A percentile compares a stretch with the other conserved stretches of the same genome.
phyloP scores from a whole-genome alignment of 1,140 invertebrate species.

The Leptinotarsa undecemlineata region DNA sequence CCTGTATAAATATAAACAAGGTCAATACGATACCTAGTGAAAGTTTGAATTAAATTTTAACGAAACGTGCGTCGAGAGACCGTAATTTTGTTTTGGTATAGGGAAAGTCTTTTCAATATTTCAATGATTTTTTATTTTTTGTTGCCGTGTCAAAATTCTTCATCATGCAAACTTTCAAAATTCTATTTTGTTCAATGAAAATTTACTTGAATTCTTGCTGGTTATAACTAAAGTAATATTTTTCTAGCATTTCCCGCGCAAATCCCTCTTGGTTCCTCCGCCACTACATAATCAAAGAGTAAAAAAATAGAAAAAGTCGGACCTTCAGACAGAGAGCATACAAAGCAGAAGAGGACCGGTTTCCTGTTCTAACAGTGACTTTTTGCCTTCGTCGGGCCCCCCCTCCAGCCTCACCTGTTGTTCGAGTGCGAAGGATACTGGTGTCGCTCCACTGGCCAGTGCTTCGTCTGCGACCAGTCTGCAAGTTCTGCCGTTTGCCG shows the following conservation, averaged over 20 bases:
- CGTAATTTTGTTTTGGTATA: no score
- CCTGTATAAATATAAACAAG: no score
- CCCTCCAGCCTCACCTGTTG: conserved; percentile 18
- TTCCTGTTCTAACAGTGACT: conserved; percentile 17
- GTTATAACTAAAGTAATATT: no score
- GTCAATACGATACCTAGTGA: no score
- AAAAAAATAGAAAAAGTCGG: not conserved
- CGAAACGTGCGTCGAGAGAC: no score
- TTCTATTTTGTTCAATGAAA: no score
- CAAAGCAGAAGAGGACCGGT: conserved; percentile 19
- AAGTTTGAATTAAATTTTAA: no score
- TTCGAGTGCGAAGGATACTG: conserved; percentile 12
- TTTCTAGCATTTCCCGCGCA: not conserved
- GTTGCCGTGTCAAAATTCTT: no score
- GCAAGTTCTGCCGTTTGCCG: conserved; percentile 13
- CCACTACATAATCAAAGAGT: not conserved
- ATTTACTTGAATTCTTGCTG: no score
- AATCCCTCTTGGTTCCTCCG: not conserved
- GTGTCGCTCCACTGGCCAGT: conserved; percentile 1
- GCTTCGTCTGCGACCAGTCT: conserved; percentile 16
- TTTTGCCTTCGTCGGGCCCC: conserved; percentile 19
- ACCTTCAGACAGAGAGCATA: conserved; percentile 7
- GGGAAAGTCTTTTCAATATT: no score
- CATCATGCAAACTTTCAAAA: no score
- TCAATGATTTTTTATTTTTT: no score